Evolutionary conservation across 2,888 invertebrate species (phyloP), one percentile per base, ranked within the genome.

Genomic region (Alentia gelatinosa): DNA sequence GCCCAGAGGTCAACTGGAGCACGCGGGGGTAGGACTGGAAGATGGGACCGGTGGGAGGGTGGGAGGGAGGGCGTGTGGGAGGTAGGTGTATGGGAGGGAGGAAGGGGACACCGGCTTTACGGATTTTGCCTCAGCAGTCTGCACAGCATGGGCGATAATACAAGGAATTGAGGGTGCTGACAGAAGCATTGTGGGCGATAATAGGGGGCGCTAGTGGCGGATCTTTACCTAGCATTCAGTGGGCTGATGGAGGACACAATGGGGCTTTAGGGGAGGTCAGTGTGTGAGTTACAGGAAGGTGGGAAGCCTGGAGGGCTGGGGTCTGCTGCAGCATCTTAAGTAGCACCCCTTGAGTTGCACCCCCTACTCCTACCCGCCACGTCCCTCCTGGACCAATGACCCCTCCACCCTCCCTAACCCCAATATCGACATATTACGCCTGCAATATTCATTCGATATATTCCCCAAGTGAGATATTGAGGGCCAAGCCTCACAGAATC

Each of bases 121-220:
- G n/a, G n/a, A n/a, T n/a, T n/a, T n/a, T n/a, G n/a, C n/a, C n/a
- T n/a, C 56, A 30, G 68, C 30, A 30, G 68, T 68, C 68, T 26
- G 68, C 68, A 26, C 68, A 26, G 26, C n/a, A n/a, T 79, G 79
- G 39, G 79, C 79, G 79, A 79, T 79, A 79, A 35, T 79, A 79
- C 12, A 33, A 35, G 79, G 19, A 79, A 39, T 79, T n/a, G n/a
- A n/a, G 39, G 79, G 79, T 35, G 79, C 79, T 79, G 79, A 79
- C 79, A 39, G 35, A 39, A 23, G 79, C 39, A 79, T 79, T 79
- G 79, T 79, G 37, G 79, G 79, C 39, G 37, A 79, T 79, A 35
- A 35, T 37, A 37, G 35, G 19, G 26, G 37, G 15, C 37, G 37
- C 79, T 39, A 39, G n/a, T 39, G 79, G 79, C 79, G 79, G 79